These are phyloP conservation scores for Tinamus guttatus DNA, from an alignment of 2,113 vertebrate genomes.

Conservation along the genomic window DNA sequence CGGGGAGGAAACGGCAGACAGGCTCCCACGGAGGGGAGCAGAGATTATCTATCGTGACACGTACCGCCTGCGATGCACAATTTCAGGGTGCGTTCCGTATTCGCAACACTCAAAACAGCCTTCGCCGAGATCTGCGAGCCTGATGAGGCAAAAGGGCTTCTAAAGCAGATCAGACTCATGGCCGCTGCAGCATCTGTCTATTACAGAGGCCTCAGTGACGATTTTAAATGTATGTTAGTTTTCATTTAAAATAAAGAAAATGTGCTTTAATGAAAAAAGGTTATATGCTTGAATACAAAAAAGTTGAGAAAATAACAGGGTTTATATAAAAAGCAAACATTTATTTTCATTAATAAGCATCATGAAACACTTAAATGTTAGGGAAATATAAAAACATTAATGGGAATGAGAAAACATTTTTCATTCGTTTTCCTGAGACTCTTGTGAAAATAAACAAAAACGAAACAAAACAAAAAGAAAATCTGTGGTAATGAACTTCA, in stretches of 20 bases:
- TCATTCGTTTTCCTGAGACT: background rate
- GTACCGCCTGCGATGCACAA: background rate
- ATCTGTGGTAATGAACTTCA: background rate
- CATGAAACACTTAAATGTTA: constrained; percentile 22
- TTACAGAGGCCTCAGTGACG: background rate
- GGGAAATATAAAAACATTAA: background rate
- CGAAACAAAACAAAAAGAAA: background rate
- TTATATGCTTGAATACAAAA: background rate
- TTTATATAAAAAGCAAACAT: constrained; percentile 23
- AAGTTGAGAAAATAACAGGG: background rate
- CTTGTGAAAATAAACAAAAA: background rate
- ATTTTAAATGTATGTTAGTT: background rate
- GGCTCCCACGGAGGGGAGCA: background rate
- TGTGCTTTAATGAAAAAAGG: background rate
- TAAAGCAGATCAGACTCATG: background rate
- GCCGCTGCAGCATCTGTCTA: background rate
- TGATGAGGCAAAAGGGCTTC: background rate
- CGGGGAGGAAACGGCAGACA: background rate
- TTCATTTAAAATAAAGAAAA: constrained; percentile 46
- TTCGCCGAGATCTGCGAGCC: background rate
- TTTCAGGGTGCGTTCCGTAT: background rate
- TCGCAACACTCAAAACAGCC: background rate
- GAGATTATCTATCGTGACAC: background rate
- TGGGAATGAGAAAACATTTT: background rate
- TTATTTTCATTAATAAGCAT: background rate